A percentile compares a stretch with the other conserved stretches of the same genome.
These are phyloP conservation scores for Discoglossus pictus DNA, from an alignment of 2,797 vertebrate species.

Conservation along the genomic window DNA sequence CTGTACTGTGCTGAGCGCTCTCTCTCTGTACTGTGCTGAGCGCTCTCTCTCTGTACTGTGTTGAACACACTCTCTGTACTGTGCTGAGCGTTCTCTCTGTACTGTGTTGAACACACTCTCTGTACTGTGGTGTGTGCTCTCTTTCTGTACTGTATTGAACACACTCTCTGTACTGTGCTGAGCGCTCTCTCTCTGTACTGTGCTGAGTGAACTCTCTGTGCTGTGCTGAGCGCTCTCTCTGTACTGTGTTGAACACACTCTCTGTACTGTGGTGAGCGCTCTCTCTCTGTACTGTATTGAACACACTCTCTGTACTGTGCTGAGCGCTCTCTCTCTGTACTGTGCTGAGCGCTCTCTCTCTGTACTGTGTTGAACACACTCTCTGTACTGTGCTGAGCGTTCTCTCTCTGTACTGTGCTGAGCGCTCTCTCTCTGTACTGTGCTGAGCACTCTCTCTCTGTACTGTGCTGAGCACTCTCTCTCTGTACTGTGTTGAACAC, in stretches of 20 bases:
- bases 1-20: no score
- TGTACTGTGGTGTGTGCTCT: no score
- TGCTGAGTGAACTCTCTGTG: background rate
- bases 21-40: background rate
- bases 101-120: no score
- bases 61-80: conserved; percentile 12
- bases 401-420: background rate
- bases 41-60: background rate
- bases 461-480: background rate
- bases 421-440: no score
- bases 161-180: background rate
- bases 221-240: conserved; percentile 1
- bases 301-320: background rate
- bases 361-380: no score
- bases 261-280: no score
- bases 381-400: background rate
- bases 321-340: background rate
- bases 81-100: conserved; percentile 1
- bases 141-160: background rate
- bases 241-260: no score
- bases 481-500: no score
- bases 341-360: background rate
- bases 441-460: background rate
- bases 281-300: background rate
- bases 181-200: background rate